Evolutionary conservation across 2,113 vertebrate species (phyloP), one percentile per base, ranked within the genome.

Genomic region (Vanacampus margaritifer): DNA sequence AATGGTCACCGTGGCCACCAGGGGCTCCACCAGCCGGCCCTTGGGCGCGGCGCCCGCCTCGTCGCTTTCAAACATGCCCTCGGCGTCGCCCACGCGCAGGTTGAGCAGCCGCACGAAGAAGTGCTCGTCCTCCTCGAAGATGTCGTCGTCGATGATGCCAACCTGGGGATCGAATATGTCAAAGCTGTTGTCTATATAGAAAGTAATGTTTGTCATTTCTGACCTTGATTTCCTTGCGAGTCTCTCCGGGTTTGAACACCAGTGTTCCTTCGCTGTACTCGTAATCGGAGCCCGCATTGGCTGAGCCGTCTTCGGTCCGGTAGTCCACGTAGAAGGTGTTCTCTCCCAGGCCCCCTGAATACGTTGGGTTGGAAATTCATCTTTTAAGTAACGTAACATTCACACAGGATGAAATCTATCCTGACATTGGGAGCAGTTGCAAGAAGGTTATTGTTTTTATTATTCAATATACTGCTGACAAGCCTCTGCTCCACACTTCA

Each of bases 251-350:
- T 73, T 93, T 93, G 81, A 94, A 94, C 56, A 93, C 87, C 74
- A 92, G 76, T 0, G 90, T 89, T 46, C 87, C 90, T 83, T 88
- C 92, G 39, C 86, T 87, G 89, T 95, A 98, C 65, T 97, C 90
- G 1, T 97, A 99, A 80, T 99, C 97, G 0, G 97, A 98, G 0
- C 97, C 96, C 0, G 95, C 95, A 59, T 97, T 96, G 82, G 97
- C 97, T 0, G 97, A 96, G 8, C 96, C 96, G 2, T 99, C 96
- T 78, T 98, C 97, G 0, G 97, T 98, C 80, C 93, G 90, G 91
- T 98, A 99, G 84, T 98, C 96, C 65, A 98, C 94, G 6, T 98
- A 98, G 91, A 98, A 98, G 6, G 96, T 98, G 82, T 92, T 95
- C 73, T 94, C 92, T 64, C 90, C 93, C 4, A 94, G 91, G 1